phyloP scores from a whole-genome alignment of 1,140 invertebrate genomes.

The Drosophila sp. region DNA sequence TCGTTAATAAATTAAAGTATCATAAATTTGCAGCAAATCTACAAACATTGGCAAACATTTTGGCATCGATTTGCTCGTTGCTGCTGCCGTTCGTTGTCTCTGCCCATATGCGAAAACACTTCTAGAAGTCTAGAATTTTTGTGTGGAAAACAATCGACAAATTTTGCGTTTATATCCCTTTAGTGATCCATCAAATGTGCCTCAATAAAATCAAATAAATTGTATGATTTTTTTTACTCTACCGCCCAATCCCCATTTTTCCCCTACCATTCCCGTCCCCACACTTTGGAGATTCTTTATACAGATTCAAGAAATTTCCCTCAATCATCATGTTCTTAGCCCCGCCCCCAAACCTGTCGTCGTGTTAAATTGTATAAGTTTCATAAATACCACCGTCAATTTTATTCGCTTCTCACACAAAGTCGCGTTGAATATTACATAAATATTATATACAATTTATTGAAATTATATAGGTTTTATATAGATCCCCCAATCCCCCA shows the following conservation, averaged over 20 bases:
- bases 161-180: constrained; percentile 57
- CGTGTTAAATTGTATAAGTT: constrained; percentile 70
- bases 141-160: constrained; percentile 26
- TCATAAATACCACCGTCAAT: constrained; percentile 78
- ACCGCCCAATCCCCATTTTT: constrained; percentile 12
- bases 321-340: constrained; percentile 45
- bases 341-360: constrained; percentile 33
- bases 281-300: constrained; percentile 11
- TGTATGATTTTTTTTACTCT: constrained; percentile 36
- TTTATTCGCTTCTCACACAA: constrained; percentile 78
- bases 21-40: constrained; percentile 47
- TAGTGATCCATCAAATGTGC: constrained; percentile 76
- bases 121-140: constrained; percentile 51
- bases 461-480: constrained; percentile 60
- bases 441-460: constrained; percentile 44
- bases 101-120: constrained; percentile 62
- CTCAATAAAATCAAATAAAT: constrained; percentile 64
- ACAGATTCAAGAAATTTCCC: constrained; percentile 18
- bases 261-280: constrained; percentile 22
- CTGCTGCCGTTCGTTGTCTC: constrained; percentile 62
- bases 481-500: constrained; percentile 42
- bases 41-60: constrained; percentile 47
- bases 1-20: not conserved
- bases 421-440: constrained; percentile 65
- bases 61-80: constrained; percentile 51